phyloP scores from a whole-genome alignment of 2,888 invertebrate species.

The Dryobota labecula region DNA sequence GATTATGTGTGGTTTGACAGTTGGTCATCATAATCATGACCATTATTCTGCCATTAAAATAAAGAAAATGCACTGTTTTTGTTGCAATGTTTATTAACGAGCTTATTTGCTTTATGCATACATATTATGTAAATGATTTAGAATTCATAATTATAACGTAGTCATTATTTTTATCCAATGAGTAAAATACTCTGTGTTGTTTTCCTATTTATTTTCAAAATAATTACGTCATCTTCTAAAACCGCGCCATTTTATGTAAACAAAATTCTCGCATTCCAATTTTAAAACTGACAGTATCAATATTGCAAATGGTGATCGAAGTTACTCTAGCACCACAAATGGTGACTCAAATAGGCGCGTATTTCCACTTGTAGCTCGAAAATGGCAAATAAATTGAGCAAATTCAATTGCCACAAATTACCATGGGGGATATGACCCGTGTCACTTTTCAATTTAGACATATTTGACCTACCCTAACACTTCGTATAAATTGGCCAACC shows the following conservation, averaged over 20 bases:
- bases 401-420: constrained; percentile 50
- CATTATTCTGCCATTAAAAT: background rate
- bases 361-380: constrained; percentile 24
- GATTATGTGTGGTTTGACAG: background rate
- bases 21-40: background rate
- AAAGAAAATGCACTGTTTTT: no score
- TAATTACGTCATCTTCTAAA: background rate
- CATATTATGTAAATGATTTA: constrained; percentile 8
- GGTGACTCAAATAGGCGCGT: constrained; percentile 9
- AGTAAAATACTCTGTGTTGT: constrained; percentile 27
- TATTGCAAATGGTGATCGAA: constrained; percentile 27
- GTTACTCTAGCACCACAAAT: background rate
- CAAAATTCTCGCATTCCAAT: constrained; percentile 11
- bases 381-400: constrained; percentile 58
- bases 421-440: constrained; percentile 45
- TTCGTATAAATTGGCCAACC: constrained; percentile 49
- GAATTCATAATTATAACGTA: constrained; percentile 23
- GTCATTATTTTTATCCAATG: constrained; percentile 1
- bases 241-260: background rate
- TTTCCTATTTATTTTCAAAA: background rate
- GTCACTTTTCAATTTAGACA: constrained; percentile 43
- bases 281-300: constrained; percentile 23
- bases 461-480: constrained; percentile 49
- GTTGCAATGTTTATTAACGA: background rate
- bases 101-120: background rate